Conservation (phyloP, 2,888 invertebrate species). For the Achlya flavicornis region DNA sequence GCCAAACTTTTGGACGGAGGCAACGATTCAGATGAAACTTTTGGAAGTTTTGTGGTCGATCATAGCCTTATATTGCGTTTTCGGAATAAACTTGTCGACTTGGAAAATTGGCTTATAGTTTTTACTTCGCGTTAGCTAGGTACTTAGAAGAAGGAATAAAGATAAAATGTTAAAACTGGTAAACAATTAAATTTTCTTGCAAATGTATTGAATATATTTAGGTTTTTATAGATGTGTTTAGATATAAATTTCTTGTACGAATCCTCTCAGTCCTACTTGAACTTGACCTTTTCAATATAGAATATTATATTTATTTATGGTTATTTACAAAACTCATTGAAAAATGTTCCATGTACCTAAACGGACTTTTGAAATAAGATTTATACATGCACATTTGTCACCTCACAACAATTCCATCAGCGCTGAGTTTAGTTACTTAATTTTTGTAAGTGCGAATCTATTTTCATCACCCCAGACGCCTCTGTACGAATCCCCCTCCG, state of each 20-base stretch:
- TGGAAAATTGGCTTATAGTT: conserved; percentile 31
- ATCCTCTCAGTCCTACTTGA: no score
- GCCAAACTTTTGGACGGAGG: background rate
- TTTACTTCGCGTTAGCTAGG: conserved; percentile 17
- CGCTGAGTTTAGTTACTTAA: conserved; percentile 58
- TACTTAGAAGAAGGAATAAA: conserved; percentile 12
- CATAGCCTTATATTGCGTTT: conserved; percentile 17
- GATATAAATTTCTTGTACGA: conserved; percentile 19
- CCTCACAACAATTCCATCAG: conserved; percentile 28
- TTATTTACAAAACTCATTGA: no score
- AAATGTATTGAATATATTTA: no score
- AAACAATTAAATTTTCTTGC: background rate
- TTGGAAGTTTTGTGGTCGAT: conserved; percentile 10
- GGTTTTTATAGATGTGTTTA: background rate
- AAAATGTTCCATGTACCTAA: no score
- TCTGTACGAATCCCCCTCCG: conserved; percentile 57
- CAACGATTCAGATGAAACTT: conserved; percentile 9
- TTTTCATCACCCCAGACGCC: conserved; percentile 65
- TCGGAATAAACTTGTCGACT: conserved; percentile 24
- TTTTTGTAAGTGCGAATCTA: conserved; percentile 77
- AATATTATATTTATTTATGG: no score
- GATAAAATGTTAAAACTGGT: background rate
- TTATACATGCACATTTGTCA: background rate
- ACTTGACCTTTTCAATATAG: no score
- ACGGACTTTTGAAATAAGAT: background rate